Percentiles rank a stretch among this genome's conserved stretches.
These are phyloP conservation scores for Bothrops jararaca DNA, from an alignment of 2,113 vertebrate species.

Conservation along the genomic window DNA sequence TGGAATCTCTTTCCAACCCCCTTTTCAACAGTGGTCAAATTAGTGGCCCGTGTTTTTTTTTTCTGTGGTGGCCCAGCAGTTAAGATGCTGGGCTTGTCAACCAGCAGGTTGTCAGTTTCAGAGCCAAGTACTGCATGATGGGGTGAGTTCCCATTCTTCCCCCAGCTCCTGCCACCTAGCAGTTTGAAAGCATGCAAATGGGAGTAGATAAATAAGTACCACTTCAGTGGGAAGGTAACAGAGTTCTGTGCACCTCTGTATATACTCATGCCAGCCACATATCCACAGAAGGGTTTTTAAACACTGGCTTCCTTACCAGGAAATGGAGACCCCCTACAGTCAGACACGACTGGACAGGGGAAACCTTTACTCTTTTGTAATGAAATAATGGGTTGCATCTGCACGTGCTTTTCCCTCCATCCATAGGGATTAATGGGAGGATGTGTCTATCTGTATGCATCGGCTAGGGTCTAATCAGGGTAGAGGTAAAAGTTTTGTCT, in stretches of 20 bases:
- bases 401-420: background rate
- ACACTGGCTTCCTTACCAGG: background rate
- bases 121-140: background rate
- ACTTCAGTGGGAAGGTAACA: background rate
- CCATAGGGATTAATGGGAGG: background rate
- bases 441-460: background rate
- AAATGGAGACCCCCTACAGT: background rate
- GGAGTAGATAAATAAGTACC: background rate
- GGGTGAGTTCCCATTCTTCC: background rate
- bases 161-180: background rate
- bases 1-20: background rate
- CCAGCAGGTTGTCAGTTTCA: background rate
- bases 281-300: background rate
- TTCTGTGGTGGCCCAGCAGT: background rate
- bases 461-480: background rate
- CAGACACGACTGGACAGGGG: background rate
- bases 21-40: background rate
- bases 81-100: background rate
- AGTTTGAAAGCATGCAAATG: background rate
- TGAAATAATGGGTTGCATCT: background rate
- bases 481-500: background rate
- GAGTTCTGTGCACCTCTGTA: background rate
- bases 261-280: background rate
- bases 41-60: background rate
- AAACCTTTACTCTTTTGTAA: background rate